Evolutionary conservation across 2,797 vertebrate species (phyloP).

Genomic region (Anabas testudineus): DNA sequence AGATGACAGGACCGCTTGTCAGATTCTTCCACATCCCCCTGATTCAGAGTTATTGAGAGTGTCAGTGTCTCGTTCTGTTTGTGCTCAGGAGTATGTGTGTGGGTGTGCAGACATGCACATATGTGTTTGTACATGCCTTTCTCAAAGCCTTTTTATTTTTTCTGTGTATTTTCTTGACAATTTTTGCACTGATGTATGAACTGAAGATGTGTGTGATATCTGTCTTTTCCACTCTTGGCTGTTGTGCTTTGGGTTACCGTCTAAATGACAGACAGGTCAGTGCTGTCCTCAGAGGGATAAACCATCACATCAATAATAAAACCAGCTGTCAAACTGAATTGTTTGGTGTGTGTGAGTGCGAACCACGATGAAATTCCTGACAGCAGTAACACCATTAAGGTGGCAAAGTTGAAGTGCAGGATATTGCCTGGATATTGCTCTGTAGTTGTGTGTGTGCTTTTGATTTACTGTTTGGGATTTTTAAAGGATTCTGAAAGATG

Average conservation of each 20-base stretch:
- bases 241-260: slow-evolving; percentile 65
- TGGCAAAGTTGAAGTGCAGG: slow-evolving; percentile 38
- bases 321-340: slow-evolving; percentile 66
- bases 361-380: slow-evolving; percentile 44
- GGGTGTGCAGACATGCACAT: background rate
- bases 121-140: background rate
- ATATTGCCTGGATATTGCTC: slow-evolving; percentile 43
- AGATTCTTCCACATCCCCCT: slow-evolving; percentile 38
- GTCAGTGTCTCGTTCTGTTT: slow-evolving; percentile 69
- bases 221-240: slow-evolving; percentile 56
- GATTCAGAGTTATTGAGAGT: slow-evolving; percentile 63
- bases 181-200: slow-evolving; percentile 20
- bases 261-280: slow-evolving; percentile 71
- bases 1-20: slow-evolving; percentile 54
- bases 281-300: slow-evolving; percentile 56
- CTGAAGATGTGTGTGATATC: slow-evolving; percentile 21
- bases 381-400: slow-evolving; percentile 47
- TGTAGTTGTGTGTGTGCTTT: background rate
- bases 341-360: slow-evolving; percentile 30
- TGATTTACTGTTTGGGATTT: slow-evolving; percentile 48
- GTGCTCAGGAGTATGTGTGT: slow-evolving; percentile 21
- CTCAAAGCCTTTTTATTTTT: background rate
- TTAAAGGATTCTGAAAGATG: too few relatives aligned
- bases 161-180: slow-evolving; percentile 12
- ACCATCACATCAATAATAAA: slow-evolving; percentile 71